Base-by-base conservation (phyloP, 2,113 vertebrate genomes). In the Sphyrna mokarran region DNA sequence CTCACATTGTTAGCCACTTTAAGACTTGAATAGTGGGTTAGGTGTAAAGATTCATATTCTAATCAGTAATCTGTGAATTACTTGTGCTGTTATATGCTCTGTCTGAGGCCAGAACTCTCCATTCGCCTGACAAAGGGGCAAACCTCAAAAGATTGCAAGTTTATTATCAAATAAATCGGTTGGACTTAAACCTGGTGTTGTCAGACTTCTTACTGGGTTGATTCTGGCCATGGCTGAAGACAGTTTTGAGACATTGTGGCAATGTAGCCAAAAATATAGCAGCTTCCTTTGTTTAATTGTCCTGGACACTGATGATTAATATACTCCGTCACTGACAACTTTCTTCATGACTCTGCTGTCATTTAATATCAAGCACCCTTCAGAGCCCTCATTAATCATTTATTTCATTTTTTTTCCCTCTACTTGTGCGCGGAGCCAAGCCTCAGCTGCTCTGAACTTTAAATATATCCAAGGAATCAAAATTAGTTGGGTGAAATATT, bases 271-370 rank as follows among this genome's bases (percentile, higher is more conserved):
- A 91, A 66, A 37, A 63, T 61, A 14, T 91, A n/a, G 33, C 58
- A 91, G 9, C 40, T 95, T 54, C 11, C 13, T 95, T 14, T 54
- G 37, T 22, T 95, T 72, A 95, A 72, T 43, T 43, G n/a, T 48
- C 93, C 70, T 20, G 37, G 93, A 94, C 1, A 33, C 61, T 68
- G 18, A n/a, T 69, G 66, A 43, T 58, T 58, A 58, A 18, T 58
- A 9, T 26, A 70, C 23, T 70, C 68, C 40, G n/a, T 22, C 18
- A 2, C 66, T 43, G 43, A 43, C 26, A 58, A 58, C 86, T 3
- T 95, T 43, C 69, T 94, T 70, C 16, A 37, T 91, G 80, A 83
- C 37, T 83, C 87, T 90, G 87, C 29, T 90, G 43, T 90, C 87
- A 33, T 90, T 90, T 90, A 61, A 61, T 90, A 61, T 26, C 87